These are phyloP conservation scores for Osmerus eperlanus DNA, from an alignment of 2,113 vertebrate genomes.

Conservation along the genomic window DNA sequence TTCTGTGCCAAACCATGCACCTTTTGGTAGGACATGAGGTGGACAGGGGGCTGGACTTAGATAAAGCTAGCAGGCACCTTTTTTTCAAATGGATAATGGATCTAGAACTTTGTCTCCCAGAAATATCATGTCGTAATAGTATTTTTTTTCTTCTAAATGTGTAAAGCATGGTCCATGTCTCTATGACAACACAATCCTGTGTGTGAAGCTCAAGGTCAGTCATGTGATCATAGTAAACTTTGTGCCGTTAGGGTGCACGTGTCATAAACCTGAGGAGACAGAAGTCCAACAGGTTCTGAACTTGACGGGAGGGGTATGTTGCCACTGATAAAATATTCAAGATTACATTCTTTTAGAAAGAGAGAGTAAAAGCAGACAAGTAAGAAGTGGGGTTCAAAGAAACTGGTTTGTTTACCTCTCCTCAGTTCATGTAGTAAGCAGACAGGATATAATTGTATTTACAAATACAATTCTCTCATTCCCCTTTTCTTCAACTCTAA, in stretches of 20 bases:
- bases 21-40: constrained; percentile 24
- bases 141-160: constrained; percentile 54
- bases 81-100: too few relatives aligned
- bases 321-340: constrained; percentile 49
- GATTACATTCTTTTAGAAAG: neutral
- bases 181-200: constrained; percentile 46
- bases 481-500: constrained; percentile 55
- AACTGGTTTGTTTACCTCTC: constrained; percentile 36
- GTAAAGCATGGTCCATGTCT: constrained; percentile 44
- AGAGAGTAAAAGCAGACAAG: neutral
- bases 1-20: constrained; percentile 42
- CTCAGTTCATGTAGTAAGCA: constrained; percentile 35
- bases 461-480: constrained; percentile 38
- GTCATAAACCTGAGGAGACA: neutral
- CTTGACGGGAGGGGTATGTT: constrained; percentile 45
- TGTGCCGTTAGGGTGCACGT: constrained; percentile 21
- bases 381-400: neutral
- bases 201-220: constrained; percentile 61
- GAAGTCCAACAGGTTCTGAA: constrained; percentile 32
- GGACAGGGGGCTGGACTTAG: neutral
- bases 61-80: neutral
- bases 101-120: too few relatives aligned
- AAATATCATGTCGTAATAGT: too few relatives aligned
- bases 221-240: constrained; percentile 30
- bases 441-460: constrained; percentile 39